Evolutionary conservation across 2,113 vertebrate species (phyloP).

Genomic region (Steatornis caripensis): DNA sequence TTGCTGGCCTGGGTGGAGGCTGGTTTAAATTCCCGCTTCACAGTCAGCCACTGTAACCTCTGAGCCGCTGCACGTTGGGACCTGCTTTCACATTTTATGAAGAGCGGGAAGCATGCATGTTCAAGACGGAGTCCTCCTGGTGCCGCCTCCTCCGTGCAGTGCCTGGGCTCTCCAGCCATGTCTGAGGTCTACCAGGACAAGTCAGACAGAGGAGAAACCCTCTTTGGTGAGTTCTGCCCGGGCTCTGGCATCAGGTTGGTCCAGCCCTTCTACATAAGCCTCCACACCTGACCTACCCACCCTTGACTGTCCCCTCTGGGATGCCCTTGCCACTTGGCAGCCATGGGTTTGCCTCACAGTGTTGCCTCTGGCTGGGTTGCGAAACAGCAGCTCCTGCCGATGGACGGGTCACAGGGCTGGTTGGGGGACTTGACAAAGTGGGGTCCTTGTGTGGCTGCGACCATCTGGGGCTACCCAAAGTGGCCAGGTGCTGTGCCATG

Average conservation of each 20-base stretch:
- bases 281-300: not conserved
- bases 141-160: not conserved
- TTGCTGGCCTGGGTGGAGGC: not conserved
- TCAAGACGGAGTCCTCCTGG: not conserved
- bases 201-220: not conserved
- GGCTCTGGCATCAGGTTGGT: not conserved
- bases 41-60: not conserved
- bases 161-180: not conserved
- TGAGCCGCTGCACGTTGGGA: not conserved
- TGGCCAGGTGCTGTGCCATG: not conserved
- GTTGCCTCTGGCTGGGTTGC: not conserved
- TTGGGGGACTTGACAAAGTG: not conserved
- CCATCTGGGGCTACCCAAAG: not conserved
- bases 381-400: not conserved
- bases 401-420: not conserved
- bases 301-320: not conserved
- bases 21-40: not conserved
- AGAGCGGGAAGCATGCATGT: fast-evolving
- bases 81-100: not conserved
- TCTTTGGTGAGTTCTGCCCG: not conserved
- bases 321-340: not conserved
- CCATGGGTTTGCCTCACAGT: not conserved
- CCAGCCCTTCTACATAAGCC: not conserved
- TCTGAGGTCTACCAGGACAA: not conserved
- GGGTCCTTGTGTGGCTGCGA: not conserved